These are phyloP conservation scores for Porphyrio hochstetteri DNA, from an alignment of 2,113 vertebrate species.

Conservation along the genomic window DNA sequence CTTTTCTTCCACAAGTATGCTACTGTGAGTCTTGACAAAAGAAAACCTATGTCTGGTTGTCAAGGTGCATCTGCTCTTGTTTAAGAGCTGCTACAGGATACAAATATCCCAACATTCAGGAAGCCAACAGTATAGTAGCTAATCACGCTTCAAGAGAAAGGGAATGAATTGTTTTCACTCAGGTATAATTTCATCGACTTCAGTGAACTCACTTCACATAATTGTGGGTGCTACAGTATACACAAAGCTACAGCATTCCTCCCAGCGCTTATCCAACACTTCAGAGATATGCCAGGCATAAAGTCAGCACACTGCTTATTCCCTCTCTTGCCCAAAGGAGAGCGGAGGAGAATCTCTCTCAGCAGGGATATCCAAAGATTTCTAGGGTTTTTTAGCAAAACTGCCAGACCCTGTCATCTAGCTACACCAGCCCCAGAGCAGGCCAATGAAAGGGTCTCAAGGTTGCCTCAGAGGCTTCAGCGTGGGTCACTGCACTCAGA, in stretches of 20 bases:
- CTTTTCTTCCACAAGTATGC: neutral
- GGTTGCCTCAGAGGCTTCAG: neutral
- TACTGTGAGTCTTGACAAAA: neutral
- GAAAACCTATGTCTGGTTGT: neutral
- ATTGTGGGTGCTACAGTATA: neutral
- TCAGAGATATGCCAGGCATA: rapidly evolving
- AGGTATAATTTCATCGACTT: neutral
- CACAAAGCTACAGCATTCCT: neutral
- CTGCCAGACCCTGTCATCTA: neutral
- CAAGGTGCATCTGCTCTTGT: neutral
- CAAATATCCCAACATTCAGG: neutral
- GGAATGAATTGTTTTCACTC: neutral
- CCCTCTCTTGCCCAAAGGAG: neutral
- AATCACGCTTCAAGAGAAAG: neutral
- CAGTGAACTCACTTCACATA: neutral
- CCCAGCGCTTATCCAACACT: rapidly evolving
- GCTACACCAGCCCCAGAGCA: neutral
- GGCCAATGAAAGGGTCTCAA: neutral
- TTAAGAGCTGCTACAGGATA: neutral
- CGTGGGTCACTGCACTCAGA: neutral
- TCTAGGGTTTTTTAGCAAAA: neutral
- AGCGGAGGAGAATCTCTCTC: neutral
- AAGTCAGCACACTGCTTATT: neutral
- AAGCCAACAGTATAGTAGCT: neutral
- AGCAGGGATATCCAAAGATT: neutral